Base-by-base conservation (phyloP, 2,113 vertebrate genomes). In the Zootoca vivipara region DNA sequence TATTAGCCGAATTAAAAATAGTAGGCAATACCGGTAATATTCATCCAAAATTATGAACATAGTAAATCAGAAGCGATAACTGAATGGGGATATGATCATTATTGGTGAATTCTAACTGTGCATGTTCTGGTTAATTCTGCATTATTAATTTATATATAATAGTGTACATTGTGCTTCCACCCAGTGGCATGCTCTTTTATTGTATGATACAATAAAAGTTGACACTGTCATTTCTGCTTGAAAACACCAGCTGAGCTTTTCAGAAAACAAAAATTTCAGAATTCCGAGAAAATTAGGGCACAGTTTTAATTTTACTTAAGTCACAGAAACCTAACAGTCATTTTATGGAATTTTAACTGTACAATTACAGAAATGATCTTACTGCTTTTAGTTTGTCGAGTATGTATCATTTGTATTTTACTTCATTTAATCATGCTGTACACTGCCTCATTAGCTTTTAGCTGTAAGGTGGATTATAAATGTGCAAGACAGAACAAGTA, bases 81-180 rank as follows among this genome's bases (percentile, higher is more conserved):
- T 62, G 1, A 22, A 62, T 16, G 16, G 1, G 18, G 2, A 2
- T 0, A 16, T 24, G 4, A 1, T 52, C 10, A 52, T 52, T 52
- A 52, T 18, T 89, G 46, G 82, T 80, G 72, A 87, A 65, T 35
- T 84, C 4, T 67, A 78, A 35, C 12, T 56, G 6, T 22, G 7
- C 0, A 42, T 46, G 16, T 4, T 65, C 4, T 73, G 7, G 7
- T 52, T 38, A 80, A 64, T 81, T 3, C 24, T 81, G 16, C 20
- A 84, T 62, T 28, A 85, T 89, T 82, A 28, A 42, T 65, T 64
- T 3, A 1, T 38, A 1, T 26, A 2, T 30, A 65, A 82, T 64
- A 3, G 10, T 52, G 2, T 46, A 73, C 83, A 2, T 1, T 33
- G 56, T 95, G 92, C 91, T 96, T 94, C 95, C 92, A 89, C 84